Evolutionary conservation across 2,113 vertebrate genomes (phyloP), one percentile per base, ranked within the genome.

Genomic region (Romanogobio albipinnatus): DNA sequence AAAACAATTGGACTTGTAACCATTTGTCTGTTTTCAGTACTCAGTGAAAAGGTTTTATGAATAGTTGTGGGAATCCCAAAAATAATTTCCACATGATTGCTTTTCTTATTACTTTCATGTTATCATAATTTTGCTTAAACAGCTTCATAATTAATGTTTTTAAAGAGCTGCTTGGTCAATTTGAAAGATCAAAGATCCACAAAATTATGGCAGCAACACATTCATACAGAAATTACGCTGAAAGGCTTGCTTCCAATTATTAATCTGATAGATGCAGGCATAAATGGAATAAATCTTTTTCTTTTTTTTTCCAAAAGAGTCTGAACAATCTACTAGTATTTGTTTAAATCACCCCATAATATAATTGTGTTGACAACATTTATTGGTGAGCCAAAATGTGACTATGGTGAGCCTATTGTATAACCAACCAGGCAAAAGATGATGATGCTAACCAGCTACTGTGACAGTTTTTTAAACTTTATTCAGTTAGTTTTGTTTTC

Each of bases 171-270:
- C 22, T 15, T 45, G 13, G 22, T 9, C 4, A 62, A 24, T 26
- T 45, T 24, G 19, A 79, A 79, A 79, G 76, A 79, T 62, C 56
- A 62, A 79, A 62, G 22, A 79, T 61, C 76, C 39, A 29, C 11
- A 45, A 43, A 62, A 29, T 47, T 7, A 61, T 39, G 33, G 19
- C 26, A 53, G 51, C 4, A 29, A 39, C 75, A 56, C 75, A 13
- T 36, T 53, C 5, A 11, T n/a, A 14, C 36, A 62, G 2, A 17
- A 79, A 62, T 10, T 79, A 5, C 36, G 19, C 19, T 43, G 9
- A 58, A 58, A 10, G 22, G 2, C 8, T 19, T 17, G 1, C 64
- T 39, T 17, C 3, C 9, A 19, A 36, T 19, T 68, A 17, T 19
- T 39, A 68, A 68, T 68, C 64, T 68, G 33, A 70, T 39, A 22